Base-by-base conservation (phyloP, 2,113 vertebrate species). In the Heterochromis multidens region DNA sequence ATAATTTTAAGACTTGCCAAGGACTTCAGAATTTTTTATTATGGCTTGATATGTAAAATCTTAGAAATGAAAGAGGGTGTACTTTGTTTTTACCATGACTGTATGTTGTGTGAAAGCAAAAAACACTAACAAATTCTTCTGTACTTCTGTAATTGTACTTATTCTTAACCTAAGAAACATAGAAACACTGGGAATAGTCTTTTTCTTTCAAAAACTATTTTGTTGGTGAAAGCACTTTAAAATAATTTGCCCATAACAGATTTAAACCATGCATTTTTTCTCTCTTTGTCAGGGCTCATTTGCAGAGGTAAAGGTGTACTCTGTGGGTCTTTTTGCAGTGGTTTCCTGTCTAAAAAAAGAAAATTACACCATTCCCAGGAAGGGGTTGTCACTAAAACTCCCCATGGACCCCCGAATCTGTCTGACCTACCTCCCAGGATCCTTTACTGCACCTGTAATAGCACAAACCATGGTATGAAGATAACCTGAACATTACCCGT, bases 261-360 rank as follows among this genome's bases (percentile, higher is more conserved):
- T 60, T 56, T n/a, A 2, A 49, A 21, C 49, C 4, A 2, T 29
- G 29, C 12, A 70, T 33, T 61, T 21, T 85, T 5, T 81, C 23
- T 52, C n/a, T 72, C 43, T 52, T 74, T 67, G 0, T 13, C 86
- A 96, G 97, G 95, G 96, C 31, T 95, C 92, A 0, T 97, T 96
- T 87, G 97, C 97, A 3, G 95, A 97, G 74, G 96, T 97, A 40
- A 96, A 95, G 88, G 96, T 96, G 81, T 96, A 97, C 89, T 94
- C 96, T 13, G 88, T 99, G 31, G 97, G 97, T n/a, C 85, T 97
- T 81, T 97, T 98, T 91, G 97, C 96, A 10, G 97, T 98, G 0
- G 91, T 99, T 84, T 97, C 97, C 49, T 97, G 97, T 89, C 95
- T 98, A 82, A 97, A 96, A 92, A 96, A 91, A 87, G 97, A 99